phyloP scores from a whole-genome alignment of 2,888 invertebrate genomes.

The Erynnis tages region DNA sequence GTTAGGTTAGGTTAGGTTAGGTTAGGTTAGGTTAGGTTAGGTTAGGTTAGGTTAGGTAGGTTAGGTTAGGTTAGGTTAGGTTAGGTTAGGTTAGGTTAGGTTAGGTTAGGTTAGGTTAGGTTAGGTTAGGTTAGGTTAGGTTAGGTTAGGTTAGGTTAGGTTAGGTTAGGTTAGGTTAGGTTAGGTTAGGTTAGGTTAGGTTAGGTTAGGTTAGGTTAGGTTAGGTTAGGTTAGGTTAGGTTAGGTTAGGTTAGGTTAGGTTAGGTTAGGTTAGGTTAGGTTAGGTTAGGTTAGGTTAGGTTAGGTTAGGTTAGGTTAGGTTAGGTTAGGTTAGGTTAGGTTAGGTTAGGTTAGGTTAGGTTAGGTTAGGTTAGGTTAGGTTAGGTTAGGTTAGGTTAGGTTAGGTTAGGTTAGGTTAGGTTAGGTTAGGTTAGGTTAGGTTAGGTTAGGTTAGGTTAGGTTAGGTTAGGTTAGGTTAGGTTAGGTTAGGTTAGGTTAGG shows the following conservation, averaged over 20 bases:
- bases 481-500: slow-evolving; percentile 12
- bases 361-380: slow-evolving; percentile 12
- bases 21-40: slow-evolving; percentile 36
- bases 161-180: slow-evolving; percentile 14
- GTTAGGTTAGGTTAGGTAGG: slow-evolving; percentile 32
- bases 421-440: slow-evolving; percentile 12
- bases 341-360: slow-evolving; percentile 12
- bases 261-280: slow-evolving; percentile 12
- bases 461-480: slow-evolving; percentile 12
- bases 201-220: slow-evolving; percentile 12
- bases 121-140: slow-evolving; percentile 27
- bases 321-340: slow-evolving; percentile 12
- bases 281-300: slow-evolving; percentile 12
- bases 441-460: slow-evolving; percentile 12
- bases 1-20: slow-evolving; percentile 37
- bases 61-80: too few relatives aligned
- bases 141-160: slow-evolving; percentile 26
- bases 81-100: slow-evolving; percentile 27
- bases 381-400: slow-evolving; percentile 12
- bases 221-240: slow-evolving; percentile 11
- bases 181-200: slow-evolving; percentile 12
- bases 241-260: slow-evolving; percentile 8
- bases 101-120: slow-evolving; percentile 27
- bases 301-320: slow-evolving; percentile 12
- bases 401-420: slow-evolving; percentile 12